Evolutionary conservation across 2,888 invertebrate species (phyloP), one percentile per base, ranked within the genome.

Genomic region (Sipha maydis): DNA sequence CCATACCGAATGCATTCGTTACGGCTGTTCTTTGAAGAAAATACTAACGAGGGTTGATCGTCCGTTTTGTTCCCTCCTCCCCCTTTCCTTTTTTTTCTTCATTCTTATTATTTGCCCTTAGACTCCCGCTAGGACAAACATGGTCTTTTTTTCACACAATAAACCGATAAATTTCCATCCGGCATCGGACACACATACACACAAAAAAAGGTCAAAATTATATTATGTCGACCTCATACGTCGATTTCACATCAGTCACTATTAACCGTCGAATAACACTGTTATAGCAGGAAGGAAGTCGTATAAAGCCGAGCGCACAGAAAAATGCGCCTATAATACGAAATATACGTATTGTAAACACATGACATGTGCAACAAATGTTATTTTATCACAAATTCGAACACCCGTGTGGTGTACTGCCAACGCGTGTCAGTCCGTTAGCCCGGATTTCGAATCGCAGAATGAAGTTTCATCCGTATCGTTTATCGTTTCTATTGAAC

Each of bases 101-200:
- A 38, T 80, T 69, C 82, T 56, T 31, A 3, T 76, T 48, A 34
- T 85, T 79, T 71, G 56, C 79, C 79, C 86, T 79, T 9, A 71
- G 86, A 78, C 86, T 79, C 86, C 79, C 86, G 79, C 86, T 38
- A 86, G 77, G 79, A 79, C 56, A 86, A 77, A 79, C 86, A 73
- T 21, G 73, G 48, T 56, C 19, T 85, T 77, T 76, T 76, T 79
- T 79, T 71, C 69, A 71, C 79, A 86, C 86, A 86, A 86, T 71
- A 71, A 86, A 79, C 86, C 79, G 79, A 86, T 86, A 73, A 69
- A 79, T 86, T 86, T 86, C 73, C 79, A 67, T 85, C 67, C 76
- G 76, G 73, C 54, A 38, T 73, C 56, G 73, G 38, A 56, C 67
- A 71, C 71, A n/a, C 21, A 71, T 19, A 80, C 7, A 38, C 8